phyloP scores from a whole-genome alignment of 2,113 vertebrate genomes.

The Coreoperca whiteheadi region DNA sequence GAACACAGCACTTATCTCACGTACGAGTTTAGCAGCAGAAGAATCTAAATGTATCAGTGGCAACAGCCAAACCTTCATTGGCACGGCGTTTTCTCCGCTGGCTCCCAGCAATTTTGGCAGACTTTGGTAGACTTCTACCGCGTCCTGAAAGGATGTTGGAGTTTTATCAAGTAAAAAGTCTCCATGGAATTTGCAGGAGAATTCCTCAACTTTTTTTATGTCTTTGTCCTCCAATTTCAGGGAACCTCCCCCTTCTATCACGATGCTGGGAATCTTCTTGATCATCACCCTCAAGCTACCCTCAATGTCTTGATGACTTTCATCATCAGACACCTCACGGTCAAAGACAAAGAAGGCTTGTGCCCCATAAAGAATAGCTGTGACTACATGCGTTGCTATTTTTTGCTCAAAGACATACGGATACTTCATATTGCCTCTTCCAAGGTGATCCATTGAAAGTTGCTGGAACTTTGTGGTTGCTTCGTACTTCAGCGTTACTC shows the following conservation, averaged over 20 bases:
- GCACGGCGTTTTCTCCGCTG: constrained; percentile 63
- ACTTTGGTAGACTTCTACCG: constrained; percentile 65
- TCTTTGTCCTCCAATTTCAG: constrained; percentile 16
- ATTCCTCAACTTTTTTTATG: constrained; percentile 23
- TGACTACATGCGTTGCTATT: constrained; percentile 73
- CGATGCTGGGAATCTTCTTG: neutral
- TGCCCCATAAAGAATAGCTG: constrained; percentile 70
- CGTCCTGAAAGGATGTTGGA: constrained; percentile 65
- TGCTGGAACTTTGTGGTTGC: constrained; percentile 60
- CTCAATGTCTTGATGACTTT: constrained; percentile 54
- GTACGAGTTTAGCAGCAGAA: constrained; percentile 59
- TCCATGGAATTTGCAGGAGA: constrained; percentile 74
- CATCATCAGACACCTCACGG: constrained; percentile 56
- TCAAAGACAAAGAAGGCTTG: constrained; percentile 79
- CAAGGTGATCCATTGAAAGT: constrained; percentile 69
- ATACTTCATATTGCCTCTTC: constrained; percentile 45
- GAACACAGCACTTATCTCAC: constrained; percentile 58
- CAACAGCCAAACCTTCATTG: constrained; percentile 78
- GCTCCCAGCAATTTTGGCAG: constrained; percentile 62
- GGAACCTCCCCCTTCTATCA: neutral
- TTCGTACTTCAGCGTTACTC: constrained; percentile 69
- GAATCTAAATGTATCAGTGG: constrained; percentile 66
- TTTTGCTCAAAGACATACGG: constrained; percentile 43
- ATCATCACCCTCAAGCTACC: constrained; percentile 29
- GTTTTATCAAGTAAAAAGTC: constrained; percentile 60